phyloP scores from a whole-genome alignment of 2,888 invertebrate genomes.

The Deroplatys truncata region DNA sequence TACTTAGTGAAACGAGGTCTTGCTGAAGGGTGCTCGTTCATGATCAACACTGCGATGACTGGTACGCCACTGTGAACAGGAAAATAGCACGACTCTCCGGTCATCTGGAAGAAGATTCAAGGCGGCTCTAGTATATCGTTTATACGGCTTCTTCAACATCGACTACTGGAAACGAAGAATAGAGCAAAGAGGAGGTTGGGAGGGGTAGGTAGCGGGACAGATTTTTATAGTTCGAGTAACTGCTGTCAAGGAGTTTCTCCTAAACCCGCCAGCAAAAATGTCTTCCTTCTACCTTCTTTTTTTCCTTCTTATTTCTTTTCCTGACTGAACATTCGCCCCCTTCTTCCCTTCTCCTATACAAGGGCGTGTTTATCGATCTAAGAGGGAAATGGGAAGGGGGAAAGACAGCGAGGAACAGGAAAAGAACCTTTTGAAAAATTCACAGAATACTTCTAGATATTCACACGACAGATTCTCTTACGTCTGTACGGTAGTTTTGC shows the following conservation, averaged over 20 bases:
- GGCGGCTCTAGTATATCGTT: not conserved
- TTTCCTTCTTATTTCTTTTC: not conserved
- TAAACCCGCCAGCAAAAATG: not conserved
- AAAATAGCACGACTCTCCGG: not conserved
- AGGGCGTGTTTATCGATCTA: not conserved
- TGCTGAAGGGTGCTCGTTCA: too few species aligned
- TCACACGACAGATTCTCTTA: not conserved
- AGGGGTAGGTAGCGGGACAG: not conserved
- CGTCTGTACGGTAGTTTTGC: not conserved
- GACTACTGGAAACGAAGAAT: not conserved
- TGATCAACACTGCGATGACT: too few species aligned
- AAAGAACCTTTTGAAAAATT: not conserved
- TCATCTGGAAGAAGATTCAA: not conserved
- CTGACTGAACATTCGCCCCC: not conserved
- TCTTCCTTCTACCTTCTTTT: not conserved
- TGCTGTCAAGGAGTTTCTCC: not conserved
- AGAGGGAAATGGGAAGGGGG: not conserved
- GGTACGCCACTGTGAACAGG: not conserved
- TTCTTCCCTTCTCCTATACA: not conserved
- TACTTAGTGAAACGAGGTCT: too few species aligned
- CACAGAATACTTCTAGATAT: not conserved
- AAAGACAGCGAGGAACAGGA: not conserved
- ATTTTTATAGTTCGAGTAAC: constrained; percentile 8
- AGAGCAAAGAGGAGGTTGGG: not conserved
- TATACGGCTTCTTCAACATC: not conserved